phyloP scores from a whole-genome alignment of 2,113 vertebrate genomes.

The Ceuthmochares aereus region DNA sequence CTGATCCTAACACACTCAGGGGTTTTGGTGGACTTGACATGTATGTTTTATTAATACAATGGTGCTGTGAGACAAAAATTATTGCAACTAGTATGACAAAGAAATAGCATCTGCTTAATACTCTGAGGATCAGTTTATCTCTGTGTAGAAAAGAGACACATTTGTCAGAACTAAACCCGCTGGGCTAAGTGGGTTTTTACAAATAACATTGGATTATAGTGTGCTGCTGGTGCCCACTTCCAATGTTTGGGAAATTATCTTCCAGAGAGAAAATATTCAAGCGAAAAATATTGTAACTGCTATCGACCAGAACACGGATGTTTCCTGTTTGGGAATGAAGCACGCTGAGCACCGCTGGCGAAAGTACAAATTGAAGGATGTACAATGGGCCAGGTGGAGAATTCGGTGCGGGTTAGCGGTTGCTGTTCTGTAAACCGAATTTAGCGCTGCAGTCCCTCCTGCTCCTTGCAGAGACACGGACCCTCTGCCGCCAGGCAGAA shows the following conservation, averaged over 20 bases:
- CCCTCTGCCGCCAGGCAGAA: background rate
- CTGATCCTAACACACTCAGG: background rate
- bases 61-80: background rate
- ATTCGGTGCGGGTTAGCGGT: background rate
- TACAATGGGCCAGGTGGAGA: background rate
- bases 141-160: background rate
- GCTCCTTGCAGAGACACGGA: background rate
- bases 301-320: background rate
- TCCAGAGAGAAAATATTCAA: background rate
- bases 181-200: background rate
- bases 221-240: background rate
- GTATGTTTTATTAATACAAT: background rate
- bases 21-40: background rate
- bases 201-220: background rate
- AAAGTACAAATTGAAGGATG: background rate
- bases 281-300: background rate
- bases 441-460: slow-evolving; percentile 21
- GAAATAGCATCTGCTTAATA: background rate
- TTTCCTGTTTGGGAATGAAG: background rate
- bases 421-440: background rate
- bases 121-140: background rate
- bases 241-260: background rate
- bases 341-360: background rate
- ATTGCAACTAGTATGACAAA: background rate
- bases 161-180: background rate